These are phyloP conservation scores for Nudaria mundana DNA, from an alignment of 2,888 invertebrate genomes.

Conservation along the genomic window DNA sequence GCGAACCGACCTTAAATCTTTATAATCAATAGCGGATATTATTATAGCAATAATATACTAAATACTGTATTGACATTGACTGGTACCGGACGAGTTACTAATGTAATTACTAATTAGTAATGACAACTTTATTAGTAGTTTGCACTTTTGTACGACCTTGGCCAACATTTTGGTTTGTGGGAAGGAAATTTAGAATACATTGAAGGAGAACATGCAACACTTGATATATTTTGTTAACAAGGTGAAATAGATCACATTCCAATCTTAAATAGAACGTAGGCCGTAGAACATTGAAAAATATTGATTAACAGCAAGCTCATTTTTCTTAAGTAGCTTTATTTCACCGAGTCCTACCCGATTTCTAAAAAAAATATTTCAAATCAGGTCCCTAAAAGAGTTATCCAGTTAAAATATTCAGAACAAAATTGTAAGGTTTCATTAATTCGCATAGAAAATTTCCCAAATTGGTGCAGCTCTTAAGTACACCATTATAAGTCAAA, in stretches of 20 bases:
- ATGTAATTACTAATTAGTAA: slow-evolving; percentile 2
- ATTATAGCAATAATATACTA: slow-evolving; percentile 17
- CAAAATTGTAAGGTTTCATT: too few relatives aligned
- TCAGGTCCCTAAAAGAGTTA: too few relatives aligned
- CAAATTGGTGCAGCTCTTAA: not conserved
- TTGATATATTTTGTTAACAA: not conserved
- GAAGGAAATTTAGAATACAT: not conserved
- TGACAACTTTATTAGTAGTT: not conserved
- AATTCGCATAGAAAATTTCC: too few relatives aligned
- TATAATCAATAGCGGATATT: slow-evolving; percentile 24
- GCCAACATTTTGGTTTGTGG: not conserved
- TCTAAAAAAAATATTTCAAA: too few relatives aligned
- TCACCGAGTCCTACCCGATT: too few relatives aligned
- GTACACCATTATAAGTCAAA: too few relatives aligned
- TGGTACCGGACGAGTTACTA: slow-evolving; percentile 1
- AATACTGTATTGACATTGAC: slow-evolving; percentile 23
- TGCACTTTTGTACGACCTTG: slow-evolving; percentile 1
- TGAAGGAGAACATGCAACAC: not conserved
- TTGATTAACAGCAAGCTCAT: too few relatives aligned
- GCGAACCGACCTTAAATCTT: slow-evolving; percentile 8
- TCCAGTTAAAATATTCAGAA: too few relatives aligned
- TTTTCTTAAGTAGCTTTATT: too few relatives aligned
- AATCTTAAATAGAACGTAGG: too few relatives aligned
- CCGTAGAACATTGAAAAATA: too few relatives aligned
- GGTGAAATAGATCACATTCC: too few relatives aligned